Percentiles rank a stretch among this genome's conserved stretches.
Conservation (phyloP, 2,888 invertebrate species). For the Gari tellinella region DNA sequence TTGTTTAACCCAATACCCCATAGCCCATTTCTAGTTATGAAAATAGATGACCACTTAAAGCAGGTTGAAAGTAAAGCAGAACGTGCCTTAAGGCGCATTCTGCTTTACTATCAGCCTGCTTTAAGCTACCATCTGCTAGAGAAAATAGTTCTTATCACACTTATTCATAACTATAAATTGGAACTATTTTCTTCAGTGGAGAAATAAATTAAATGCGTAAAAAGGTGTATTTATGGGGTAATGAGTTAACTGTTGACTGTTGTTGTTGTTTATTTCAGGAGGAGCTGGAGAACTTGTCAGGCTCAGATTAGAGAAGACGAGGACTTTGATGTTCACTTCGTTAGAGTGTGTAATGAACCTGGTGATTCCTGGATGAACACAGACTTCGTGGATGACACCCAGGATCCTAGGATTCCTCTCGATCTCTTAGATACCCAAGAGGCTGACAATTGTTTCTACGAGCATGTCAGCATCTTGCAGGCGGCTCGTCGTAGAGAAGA, state of each 20-base stretch:
- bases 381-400: slow-evolving; percentile 87
- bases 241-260: background rate
- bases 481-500: slow-evolving; percentile 96
- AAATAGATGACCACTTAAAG: too few species aligned
- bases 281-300: slow-evolving; percentile 95
- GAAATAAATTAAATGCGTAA: too few species aligned
- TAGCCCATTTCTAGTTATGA: too few species aligned
- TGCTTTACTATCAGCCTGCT: too few species aligned
- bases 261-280: slow-evolving; percentile 81
- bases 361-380: slow-evolving; percentile 92
- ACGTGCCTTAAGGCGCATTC: too few species aligned
- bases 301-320: slow-evolving; percentile 94
- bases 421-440: slow-evolving; percentile 96
- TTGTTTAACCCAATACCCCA: too few species aligned
- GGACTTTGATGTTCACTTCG: slow-evolving; percentile 97
- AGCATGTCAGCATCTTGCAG: slow-evolving; percentile 95
- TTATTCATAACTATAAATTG: too few species aligned
- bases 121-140: too few species aligned
- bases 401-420: slow-evolving; percentile 93
- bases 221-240: too few species aligned
- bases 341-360: slow-evolving; percentile 91
- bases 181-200: too few species aligned
- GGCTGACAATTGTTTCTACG: slow-evolving; percentile 96
- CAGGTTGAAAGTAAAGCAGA: too few species aligned
- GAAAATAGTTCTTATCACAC: too few species aligned